These are phyloP conservation scores for Drosophila ficusphila DNA, from an alignment of 1,140 invertebrate species.

Conservation along the genomic window DNA sequence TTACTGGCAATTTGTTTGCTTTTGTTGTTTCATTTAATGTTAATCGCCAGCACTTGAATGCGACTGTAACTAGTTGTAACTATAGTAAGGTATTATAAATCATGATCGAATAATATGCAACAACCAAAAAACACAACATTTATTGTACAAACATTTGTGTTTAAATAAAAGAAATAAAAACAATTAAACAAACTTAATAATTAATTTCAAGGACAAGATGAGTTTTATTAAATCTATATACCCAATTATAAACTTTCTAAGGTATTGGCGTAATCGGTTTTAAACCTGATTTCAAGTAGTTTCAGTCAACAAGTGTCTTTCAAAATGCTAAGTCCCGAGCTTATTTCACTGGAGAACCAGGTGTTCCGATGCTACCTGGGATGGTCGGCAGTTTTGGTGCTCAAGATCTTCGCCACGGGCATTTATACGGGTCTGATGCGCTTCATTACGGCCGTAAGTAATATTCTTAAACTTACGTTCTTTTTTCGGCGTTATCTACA, in stretches of 20 bases:
- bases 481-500: neutral
- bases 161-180: neutral
- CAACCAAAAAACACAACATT: too few species aligned
- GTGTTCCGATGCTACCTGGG: slow-evolving; percentile 86
- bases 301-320: slow-evolving; percentile 29
- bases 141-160: too few species aligned
- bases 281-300: neutral
- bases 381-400: slow-evolving; percentile 85
- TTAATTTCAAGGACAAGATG: neutral
- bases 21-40: slow-evolving; percentile 60
- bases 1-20: slow-evolving; percentile 58
- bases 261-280: neutral
- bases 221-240: neutral
- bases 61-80: neutral
- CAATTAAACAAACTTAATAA: neutral
- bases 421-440: slow-evolving; percentile 85
- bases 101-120: neutral
- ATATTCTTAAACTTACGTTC: neutral
- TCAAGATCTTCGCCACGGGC: slow-evolving; percentile 87
- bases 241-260: neutral
- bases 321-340: slow-evolving; percentile 49
- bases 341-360: slow-evolving; percentile 76
- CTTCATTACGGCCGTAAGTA: slow-evolving; percentile 86
- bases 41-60: slow-evolving; percentile 38
- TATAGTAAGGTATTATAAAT: neutral